Percentiles rank a stretch among this genome's conserved stretches.
Conservation (phyloP, 2,888 invertebrate species). For the Ernsta delagoae region DNA sequence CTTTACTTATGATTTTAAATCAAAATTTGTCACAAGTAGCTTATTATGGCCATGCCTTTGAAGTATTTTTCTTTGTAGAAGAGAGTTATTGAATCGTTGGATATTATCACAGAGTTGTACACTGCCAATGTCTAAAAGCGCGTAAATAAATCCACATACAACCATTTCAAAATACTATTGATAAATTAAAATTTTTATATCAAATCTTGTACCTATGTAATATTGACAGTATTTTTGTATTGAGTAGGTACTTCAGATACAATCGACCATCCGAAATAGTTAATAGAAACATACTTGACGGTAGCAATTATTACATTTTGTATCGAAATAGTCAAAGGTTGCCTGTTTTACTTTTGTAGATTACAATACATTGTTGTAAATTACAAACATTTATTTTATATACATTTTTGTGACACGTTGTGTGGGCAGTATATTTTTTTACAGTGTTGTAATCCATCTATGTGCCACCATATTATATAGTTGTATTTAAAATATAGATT, state of each 20-base stretch:
- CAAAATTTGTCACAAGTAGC: conserved; percentile 26
- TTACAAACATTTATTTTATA: conserved; percentile 7
- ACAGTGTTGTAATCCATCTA: conserved; percentile 29
- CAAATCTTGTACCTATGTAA: not conserved
- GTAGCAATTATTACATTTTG: not conserved
- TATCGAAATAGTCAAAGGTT: not conserved
- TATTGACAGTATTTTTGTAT: conserved; percentile 23
- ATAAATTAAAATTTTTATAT: conserved; percentile 6
- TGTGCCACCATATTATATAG: conserved; percentile 35
- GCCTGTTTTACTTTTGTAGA: not conserved
- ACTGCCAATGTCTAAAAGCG: conserved; percentile 19
- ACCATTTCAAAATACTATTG: not conserved
- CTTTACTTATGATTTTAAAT: conserved; percentile 15
- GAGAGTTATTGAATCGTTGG: conserved; percentile 10
- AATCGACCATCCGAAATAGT: not conserved
- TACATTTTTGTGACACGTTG: conserved; percentile 2
- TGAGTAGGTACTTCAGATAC: not conserved
- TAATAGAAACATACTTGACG: not conserved
- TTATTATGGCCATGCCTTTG: conserved; percentile 11
- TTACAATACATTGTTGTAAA: not conserved
- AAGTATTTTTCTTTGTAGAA: conserved; percentile 12
- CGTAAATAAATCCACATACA: not conserved
- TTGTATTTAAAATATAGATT: not conserved
- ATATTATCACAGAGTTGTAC: conserved; percentile 11
- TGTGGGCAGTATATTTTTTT: conserved; percentile 36